Evolutionary conservation across 1,140 invertebrate species (phyloP).

Genomic region (Drosophila rufa): DNA sequence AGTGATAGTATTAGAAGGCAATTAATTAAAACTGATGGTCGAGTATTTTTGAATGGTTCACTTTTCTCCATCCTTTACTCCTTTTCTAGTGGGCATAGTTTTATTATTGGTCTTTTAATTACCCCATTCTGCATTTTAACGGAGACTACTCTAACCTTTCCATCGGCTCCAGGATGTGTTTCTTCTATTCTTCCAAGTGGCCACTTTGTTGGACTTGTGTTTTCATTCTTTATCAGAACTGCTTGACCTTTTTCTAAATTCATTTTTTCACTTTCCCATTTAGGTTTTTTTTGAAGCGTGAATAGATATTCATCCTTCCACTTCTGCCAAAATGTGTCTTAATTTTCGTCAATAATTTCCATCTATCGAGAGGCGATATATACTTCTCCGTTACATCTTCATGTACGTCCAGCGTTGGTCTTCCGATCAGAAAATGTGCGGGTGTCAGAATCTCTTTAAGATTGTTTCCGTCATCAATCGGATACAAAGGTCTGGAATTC

Average conservation of each 20-base stretch:
- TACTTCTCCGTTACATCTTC: too few relatives aligned
- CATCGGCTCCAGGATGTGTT: not conserved
- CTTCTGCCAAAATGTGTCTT: too few relatives aligned
- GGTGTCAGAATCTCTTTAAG: not conserved
- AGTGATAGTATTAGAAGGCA: too few relatives aligned
- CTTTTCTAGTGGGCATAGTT: not conserved
- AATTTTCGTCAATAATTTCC: too few relatives aligned
- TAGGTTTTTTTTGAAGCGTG: too few relatives aligned
- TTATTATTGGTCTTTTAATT: not conserved
- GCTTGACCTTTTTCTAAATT: too few relatives aligned
- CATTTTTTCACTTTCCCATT: too few relatives aligned
- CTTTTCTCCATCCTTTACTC: not conserved
- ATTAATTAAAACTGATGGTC: too few relatives aligned
- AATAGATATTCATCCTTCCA: too few relatives aligned
- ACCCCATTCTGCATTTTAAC: not conserved
- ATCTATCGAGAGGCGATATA: too few relatives aligned
- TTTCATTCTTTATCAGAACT: not conserved
- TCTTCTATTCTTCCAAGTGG: not conserved
- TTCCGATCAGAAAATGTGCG: not conserved
- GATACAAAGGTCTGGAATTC: not conserved
- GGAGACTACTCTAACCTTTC: not conserved
- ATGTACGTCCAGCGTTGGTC: not conserved
- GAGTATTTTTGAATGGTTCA: too few relatives aligned
- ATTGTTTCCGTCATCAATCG: not conserved
- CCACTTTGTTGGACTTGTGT: not conserved